Evolutionary conservation across 2,113 vertebrate species (phyloP), one percentile per base, ranked within the genome.

Genomic region (Deroptyus accipitrinus): DNA sequence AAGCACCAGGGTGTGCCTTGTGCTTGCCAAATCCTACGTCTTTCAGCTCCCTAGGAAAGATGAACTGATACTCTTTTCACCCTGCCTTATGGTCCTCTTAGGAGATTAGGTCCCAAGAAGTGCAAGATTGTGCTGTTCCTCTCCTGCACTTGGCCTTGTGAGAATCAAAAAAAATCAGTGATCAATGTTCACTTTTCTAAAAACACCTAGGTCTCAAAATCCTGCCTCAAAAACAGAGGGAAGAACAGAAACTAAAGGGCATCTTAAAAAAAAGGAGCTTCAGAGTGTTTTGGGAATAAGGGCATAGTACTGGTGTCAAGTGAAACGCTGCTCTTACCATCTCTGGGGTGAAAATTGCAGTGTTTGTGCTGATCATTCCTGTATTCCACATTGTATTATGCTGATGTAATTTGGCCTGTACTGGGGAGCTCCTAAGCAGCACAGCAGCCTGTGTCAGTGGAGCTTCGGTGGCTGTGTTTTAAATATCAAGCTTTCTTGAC

Each of bases 361-460:
- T 6, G 14, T 2, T 88, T 20, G 2, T 63, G 55, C 79, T 30
- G 75, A 54, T 72, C 16, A 3, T 93, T 94, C 89, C 77, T n/a
- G 10, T 11, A 17, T 44, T 68, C 37, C 11, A 1, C 19, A 15
- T 55, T 69, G 37, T 0, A 0, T 76, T 55, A 7, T 57, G 1
- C 7, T 39, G 61, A 63, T n/a, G 12, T 35, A 13, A 66, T 83
- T 46, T 86, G 28, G 49, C 44, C 41, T 70, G 59, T 17, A 17
- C 2, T 0, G 2, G 23, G 39, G 37, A 81, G 49, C 44, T 67
- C 54, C 82, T 59, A n/a, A 74, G 37, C 23, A 13, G 54, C 63
- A 33, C 72, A 91, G 55, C 48, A 63, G 64, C 41, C 52, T 41
- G 31, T 0, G 0, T 7, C 1, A 0, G n/a, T 51, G 51, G 30